Conservation (phyloP, 1,140 invertebrate genomes). For the Calycopis cecrops region DNA sequence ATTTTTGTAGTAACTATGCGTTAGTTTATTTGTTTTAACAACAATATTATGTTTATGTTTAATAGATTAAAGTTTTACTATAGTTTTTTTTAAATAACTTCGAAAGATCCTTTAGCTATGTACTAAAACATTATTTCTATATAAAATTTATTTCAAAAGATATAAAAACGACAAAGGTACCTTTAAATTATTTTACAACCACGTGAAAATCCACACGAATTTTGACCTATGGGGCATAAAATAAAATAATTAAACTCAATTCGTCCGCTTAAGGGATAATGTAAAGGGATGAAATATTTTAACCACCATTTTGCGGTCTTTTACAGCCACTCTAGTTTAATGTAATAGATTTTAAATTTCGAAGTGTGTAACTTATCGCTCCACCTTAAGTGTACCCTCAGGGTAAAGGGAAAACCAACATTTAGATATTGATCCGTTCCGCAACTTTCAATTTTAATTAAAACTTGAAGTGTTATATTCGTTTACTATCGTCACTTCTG, state of each 20-base stretch:
- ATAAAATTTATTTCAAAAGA: no score
- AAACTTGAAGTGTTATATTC: conserved; percentile 26
- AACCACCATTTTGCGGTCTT: background rate
- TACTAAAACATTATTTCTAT: no score
- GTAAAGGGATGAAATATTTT: conserved; percentile 2
- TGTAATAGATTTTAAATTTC: conserved; percentile 11
- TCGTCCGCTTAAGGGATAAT: conserved; percentile 3
- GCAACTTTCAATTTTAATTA: conserved; percentile 57
- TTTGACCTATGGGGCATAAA: background rate
- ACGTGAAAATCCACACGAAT: background rate
- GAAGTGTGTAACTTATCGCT: background rate
- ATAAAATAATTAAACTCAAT: conserved; percentile 4
- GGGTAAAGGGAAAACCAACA: conserved; percentile 58
- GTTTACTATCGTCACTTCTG: no score
- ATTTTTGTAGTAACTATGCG: no score
- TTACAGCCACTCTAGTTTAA: conserved; percentile 2
- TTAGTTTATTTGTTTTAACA: no score
- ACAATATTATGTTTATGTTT: no score
- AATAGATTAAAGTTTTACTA: no score
- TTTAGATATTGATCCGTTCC: conserved; percentile 43
- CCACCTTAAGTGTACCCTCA: conserved; percentile 22
- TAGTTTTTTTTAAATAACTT: no score
- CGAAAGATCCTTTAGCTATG: no score
- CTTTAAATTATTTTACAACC: no score
- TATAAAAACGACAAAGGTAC: no score